Conservation (phyloP, 2,113 vertebrate species). For the Aptenodytes patagonicus region DNA sequence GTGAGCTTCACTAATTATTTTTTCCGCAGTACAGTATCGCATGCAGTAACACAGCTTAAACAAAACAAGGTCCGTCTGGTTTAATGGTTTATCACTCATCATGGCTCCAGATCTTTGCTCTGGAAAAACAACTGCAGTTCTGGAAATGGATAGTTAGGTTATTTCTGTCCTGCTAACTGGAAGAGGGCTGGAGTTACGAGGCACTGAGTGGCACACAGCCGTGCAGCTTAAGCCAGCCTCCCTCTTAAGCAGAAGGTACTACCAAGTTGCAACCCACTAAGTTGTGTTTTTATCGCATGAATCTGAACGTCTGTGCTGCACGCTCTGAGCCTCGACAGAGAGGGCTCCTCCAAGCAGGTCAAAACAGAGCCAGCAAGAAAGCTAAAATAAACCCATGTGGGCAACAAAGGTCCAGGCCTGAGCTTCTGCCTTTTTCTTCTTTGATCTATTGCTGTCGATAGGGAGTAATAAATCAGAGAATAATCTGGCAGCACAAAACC, state of each 20-base stretch:
- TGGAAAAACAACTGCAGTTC: constrained; percentile 34
- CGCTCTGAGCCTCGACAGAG: rapidly evolving
- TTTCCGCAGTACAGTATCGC: background rate
- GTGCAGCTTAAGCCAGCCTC: background rate
- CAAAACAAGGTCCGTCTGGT: constrained; percentile 9
- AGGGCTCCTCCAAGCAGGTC: background rate
- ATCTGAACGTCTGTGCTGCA: background rate
- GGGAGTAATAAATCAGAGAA: background rate
- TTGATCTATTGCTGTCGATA: background rate
- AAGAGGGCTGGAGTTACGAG: constrained; percentile 42
- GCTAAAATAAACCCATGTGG: background rate
- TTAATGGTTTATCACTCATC: background rate
- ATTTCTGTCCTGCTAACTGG: constrained; percentile 60
- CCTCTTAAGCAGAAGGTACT: background rate
- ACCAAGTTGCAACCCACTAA: background rate
- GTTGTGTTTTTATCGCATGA: background rate
- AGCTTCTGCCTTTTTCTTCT: background rate
- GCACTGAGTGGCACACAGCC: background rate
- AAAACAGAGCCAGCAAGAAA: background rate
- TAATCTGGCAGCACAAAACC: background rate
- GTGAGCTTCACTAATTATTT: background rate
- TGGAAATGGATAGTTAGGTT: constrained; percentile 37
- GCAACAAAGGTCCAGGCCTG: background rate
- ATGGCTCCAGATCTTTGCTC: background rate
- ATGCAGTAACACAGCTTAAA: background rate